Base-by-base conservation (phyloP, 2,797 vertebrate species). In the Oreochromis mossambicus region DNA sequence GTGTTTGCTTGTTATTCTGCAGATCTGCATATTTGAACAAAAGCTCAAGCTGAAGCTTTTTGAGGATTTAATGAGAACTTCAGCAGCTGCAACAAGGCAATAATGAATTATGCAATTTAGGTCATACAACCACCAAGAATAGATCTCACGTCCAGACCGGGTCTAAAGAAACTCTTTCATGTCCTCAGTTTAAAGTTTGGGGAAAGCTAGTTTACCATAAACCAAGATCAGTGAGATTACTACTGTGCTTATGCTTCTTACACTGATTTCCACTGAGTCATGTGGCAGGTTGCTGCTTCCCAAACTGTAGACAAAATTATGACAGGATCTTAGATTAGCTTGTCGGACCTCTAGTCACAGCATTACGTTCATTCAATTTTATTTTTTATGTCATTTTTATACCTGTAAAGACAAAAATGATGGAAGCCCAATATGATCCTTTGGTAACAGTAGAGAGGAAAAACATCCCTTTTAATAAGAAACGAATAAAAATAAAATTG, bases 321-420 rank as follows among this genome's bases (percentile, higher is more conserved):
- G 66, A 46, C 11, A 21, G 56, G 15, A 58, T 63, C 19, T 70
- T 43, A 24, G 13, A 17, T 14, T 10, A 10, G n/a, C 63, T 41
- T n/a, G 36, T 66, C 4, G n/a, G 63, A 68, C n/a, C n/a, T 70
- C 38, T 0, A 0, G 36, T 68, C 2, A 43, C 21, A 68, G 10
- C 3, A 70, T 70, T 15, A 10, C 1, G 3, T 26, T 17, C 14
- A 26, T 70, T 70, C 21, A 46, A 1, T 11, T 61, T 19, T 7
- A 34, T 61, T 61, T 34, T 61, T 34, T 41, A 38, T 41, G 4
- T 41, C 11, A 12, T 41, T 41, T 12, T 41, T 4, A 19, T 11
- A 61, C 56, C 56, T 19, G 17, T 7, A 13, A 66, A 66, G 34
- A 66, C 34, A n/a, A 36, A 19, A 63, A 1, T 0, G 58, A 63